phyloP scores from a whole-genome alignment of 2,888 invertebrate species.

The Drosophila paramelanica region DNA sequence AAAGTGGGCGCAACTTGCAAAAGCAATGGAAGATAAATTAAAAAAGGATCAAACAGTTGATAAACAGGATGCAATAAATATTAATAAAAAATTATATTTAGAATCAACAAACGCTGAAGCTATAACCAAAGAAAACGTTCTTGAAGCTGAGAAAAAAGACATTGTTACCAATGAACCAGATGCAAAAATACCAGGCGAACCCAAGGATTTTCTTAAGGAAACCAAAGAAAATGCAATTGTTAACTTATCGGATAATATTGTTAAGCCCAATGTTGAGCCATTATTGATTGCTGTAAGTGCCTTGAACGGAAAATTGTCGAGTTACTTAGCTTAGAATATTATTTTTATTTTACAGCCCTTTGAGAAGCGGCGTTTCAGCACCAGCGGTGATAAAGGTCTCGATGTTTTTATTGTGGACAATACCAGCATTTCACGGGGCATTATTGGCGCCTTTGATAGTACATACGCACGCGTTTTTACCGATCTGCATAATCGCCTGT shows the following conservation, averaged over 20 bases:
- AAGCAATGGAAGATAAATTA: not conserved
- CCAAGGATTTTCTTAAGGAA: too few species aligned
- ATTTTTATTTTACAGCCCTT: slow-evolving; percentile 48
- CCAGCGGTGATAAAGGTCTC: slow-evolving; percentile 23
- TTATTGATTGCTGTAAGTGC: slow-evolving; percentile 24
- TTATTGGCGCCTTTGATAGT: slow-evolving; percentile 57
- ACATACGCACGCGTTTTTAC: slow-evolving; percentile 18
- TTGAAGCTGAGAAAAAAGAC: not conserved
- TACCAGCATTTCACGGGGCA: slow-evolving; percentile 37
- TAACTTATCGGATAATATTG: not conserved
- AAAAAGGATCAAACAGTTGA: not conserved
- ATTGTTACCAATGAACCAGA: not conserved
- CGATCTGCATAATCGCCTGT: slow-evolving; percentile 23
- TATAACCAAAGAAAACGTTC: not conserved
- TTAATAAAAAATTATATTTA: not conserved
- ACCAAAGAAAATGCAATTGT: not conserved
- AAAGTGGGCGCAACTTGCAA: not conserved
- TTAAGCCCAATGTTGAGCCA: not conserved
- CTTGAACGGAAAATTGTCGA: not conserved
- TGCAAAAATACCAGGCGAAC: not conserved
- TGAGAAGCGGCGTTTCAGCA: slow-evolving; percentile 19
- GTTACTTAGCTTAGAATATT: too few species aligned
- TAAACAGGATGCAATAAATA: not conserved
- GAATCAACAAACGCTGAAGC: not conserved
- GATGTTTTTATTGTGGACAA: slow-evolving; percentile 56